Conservation (phyloP, 2,888 invertebrate genomes). For the Thecocarcelia acutangulata region DNA sequence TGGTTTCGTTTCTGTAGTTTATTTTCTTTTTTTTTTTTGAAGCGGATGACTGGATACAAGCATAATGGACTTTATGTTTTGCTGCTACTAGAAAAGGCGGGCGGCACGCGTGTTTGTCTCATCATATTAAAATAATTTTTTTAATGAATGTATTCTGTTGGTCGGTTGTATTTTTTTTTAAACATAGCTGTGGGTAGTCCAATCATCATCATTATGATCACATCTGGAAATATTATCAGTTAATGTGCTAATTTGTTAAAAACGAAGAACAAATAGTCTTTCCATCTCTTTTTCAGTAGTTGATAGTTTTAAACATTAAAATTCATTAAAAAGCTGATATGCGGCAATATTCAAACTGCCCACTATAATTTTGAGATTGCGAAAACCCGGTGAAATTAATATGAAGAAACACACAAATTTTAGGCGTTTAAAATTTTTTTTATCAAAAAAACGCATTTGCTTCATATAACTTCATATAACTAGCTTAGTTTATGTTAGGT, state of each 20-base stretch:
- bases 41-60: no score
- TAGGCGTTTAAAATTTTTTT: no score
- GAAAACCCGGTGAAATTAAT: no score
- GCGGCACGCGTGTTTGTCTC: constrained; percentile 35
- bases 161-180: neutral
- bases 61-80: neutral
- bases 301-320: no score
- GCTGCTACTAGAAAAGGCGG: neutral
- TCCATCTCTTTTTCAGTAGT: neutral
- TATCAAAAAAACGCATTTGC: no score
- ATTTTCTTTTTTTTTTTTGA: neutral
- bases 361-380: no score
- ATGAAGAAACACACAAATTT: no score
- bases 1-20: constrained; percentile 10
- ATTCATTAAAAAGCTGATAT: no score
- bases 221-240: constrained; percentile 1
- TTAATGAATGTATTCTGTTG: constrained; percentile 17
- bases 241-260: constrained; percentile 30
- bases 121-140: constrained; percentile 42
- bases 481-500: no score
- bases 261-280: neutral
- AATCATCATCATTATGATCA: constrained; percentile 18
- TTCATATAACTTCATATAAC: no score
- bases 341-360: no score
- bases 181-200: constrained; percentile 39